Percentiles rank a stretch among this genome's conserved stretches.
phyloP scores from a whole-genome alignment of 64 coral and sea anemone genomes.

The Stylophora pistillata region DNA sequence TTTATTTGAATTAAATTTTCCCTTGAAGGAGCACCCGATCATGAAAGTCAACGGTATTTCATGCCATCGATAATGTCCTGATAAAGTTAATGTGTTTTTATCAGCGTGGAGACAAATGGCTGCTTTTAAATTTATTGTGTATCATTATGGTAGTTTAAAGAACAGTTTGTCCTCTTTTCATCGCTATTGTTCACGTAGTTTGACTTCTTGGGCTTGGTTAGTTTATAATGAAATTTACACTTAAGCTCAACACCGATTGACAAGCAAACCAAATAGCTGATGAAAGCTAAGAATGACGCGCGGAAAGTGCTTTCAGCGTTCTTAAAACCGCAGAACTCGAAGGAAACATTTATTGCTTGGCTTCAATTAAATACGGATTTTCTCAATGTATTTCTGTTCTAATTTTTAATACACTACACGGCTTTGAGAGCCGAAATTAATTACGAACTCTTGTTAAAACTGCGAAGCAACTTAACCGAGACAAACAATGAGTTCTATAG shows the following conservation, averaged over 20 bases:
- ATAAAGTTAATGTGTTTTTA: background rate
- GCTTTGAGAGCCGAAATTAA: constrained; percentile 7
- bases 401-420: constrained; percentile 10
- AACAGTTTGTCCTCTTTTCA: constrained; percentile 1
- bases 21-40: background rate
- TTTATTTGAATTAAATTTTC: background rate
- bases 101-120: background rate
- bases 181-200: constrained; percentile 7
- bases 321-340: background rate
- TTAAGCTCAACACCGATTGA: constrained; percentile 8
- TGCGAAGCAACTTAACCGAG: background rate
- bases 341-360: background rate
- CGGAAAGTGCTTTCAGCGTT: background rate
- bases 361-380: background rate
- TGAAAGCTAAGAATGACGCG: background rate
- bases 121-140: constrained; percentile 3
- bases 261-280: background rate
- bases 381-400: background rate
- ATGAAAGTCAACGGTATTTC: background rate
- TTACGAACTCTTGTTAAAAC: background rate
- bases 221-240: constrained; percentile 42
- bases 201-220: constrained; percentile 7
- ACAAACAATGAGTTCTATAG: background rate
- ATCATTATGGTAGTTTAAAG: constrained; percentile 21
- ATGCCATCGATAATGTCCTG: background rate